phyloP scores from a whole-genome alignment of 2,888 invertebrate species.

The Thelaira solivaga region DNA sequence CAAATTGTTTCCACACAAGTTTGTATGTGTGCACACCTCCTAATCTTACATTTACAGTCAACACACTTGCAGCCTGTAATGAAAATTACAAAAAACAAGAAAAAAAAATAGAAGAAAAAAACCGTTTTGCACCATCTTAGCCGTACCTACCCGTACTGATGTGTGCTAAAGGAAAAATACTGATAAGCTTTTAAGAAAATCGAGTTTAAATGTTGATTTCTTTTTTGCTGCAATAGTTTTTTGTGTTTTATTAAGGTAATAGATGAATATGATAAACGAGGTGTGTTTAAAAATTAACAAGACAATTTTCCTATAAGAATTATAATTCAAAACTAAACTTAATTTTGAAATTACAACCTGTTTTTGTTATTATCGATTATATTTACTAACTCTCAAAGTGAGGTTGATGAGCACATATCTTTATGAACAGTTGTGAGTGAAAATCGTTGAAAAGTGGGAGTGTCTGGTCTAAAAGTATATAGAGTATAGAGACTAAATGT shows the following conservation, averaged over 20 bases:
- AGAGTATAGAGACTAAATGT: too few species aligned
- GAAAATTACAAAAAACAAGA: slow-evolving; percentile 32
- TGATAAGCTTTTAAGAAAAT: slow-evolving; percentile 58
- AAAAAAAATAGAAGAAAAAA: too few species aligned
- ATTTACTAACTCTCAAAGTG: too few species aligned
- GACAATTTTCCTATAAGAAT: too few species aligned
- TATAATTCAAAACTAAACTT: too few species aligned
- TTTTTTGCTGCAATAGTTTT: background rate
- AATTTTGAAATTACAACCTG: too few species aligned
- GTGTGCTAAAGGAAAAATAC: slow-evolving; percentile 36
- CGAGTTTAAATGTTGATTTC: slow-evolving; percentile 51
- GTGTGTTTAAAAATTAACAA: background rate
- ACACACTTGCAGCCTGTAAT: background rate
- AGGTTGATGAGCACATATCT: too few species aligned
- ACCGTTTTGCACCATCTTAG: slow-evolving; percentile 23
- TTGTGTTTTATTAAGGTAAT: slow-evolving; percentile 34
- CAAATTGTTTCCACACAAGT: background rate
- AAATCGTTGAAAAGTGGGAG: too few species aligned
- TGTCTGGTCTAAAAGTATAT: too few species aligned
- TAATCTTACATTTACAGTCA: background rate
- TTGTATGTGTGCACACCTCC: background rate
- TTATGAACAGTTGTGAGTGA: too few species aligned
- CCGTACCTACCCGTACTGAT: slow-evolving; percentile 17
- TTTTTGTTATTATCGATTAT: too few species aligned
- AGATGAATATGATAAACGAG: slow-evolving; percentile 20